Evolutionary conservation across 2,888 invertebrate genomes (phyloP).

Genomic region (Drosophila hamatofila): DNA sequence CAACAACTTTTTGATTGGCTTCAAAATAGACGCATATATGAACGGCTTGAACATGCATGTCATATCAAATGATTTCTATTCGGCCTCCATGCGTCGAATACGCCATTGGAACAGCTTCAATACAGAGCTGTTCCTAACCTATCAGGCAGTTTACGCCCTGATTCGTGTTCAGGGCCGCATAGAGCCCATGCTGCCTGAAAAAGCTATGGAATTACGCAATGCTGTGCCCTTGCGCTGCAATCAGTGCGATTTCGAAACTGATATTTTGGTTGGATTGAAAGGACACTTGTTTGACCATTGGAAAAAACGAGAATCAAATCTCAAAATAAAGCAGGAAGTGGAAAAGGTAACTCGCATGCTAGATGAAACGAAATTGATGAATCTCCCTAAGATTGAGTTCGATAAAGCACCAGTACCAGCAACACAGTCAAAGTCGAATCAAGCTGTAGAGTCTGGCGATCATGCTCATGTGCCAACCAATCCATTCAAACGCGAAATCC

Average conservation of each 20-base stretch:
- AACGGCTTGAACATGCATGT: constrained; percentile 56
- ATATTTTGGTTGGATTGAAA: constrained; percentile 37
- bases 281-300: constrained; percentile 55
- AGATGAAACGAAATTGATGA: constrained; percentile 17
- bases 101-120: constrained; percentile 70
- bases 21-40: constrained; percentile 52
- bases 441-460: neutral
- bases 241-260: constrained; percentile 50
- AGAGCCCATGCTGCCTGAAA: constrained; percentile 30
- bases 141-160: constrained; percentile 40
- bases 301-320: constrained; percentile 31
- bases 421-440: neutral
- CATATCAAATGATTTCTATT: constrained; percentile 61
- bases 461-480: neutral
- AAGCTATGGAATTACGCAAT: constrained; percentile 9
- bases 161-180: constrained; percentile 44
- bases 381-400: neutral
- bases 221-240: constrained; percentile 38
- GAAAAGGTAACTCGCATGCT: constrained; percentile 26
- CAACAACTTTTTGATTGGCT: constrained; percentile 57
- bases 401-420: neutral
- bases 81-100: constrained; percentile 27
- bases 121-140: constrained; percentile 54
- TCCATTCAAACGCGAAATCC: neutral
- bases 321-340: constrained; percentile 11